Conservation (phyloP, 2,888 invertebrate genomes). For the Pherbina coryleti region DNA sequence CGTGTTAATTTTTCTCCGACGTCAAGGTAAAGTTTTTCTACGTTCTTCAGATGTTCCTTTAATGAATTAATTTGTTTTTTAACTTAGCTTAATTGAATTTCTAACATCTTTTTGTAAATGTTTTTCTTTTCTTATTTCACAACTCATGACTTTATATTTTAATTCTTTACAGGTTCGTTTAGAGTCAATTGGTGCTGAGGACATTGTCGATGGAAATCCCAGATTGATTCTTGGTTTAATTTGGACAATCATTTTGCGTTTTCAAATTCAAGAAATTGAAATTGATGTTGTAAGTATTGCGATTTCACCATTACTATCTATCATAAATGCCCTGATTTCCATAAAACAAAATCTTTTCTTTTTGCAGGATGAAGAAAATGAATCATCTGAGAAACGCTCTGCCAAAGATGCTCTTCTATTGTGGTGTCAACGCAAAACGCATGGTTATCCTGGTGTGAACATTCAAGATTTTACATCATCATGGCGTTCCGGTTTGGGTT, state of each 20-base stretch:
- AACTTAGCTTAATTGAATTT: no score
- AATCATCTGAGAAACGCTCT: conserved; percentile 97
- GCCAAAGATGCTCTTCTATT: conserved; percentile 97
- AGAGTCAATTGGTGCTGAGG: conserved; percentile 99
- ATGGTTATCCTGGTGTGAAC: conserved; percentile 90
- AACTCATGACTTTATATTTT: neutral
- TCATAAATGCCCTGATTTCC: neutral
- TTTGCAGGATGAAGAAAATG: conserved; percentile 90
- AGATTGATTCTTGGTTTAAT: conserved; percentile 96
- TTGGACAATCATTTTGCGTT: conserved; percentile 98
- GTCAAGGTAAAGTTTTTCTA: no score
- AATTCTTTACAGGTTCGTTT: conserved; percentile 80
- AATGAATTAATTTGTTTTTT: no score
- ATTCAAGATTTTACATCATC: conserved; percentile 92
- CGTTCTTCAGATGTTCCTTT: no score
- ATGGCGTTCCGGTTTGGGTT: conserved; percentile 96
- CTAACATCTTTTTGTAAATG: neutral
- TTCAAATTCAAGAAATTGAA: conserved; percentile 99
- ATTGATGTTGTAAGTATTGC: conserved; percentile 88
- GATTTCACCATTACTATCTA: neutral
- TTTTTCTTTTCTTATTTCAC: neutral
- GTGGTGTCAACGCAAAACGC: conserved; percentile 99
- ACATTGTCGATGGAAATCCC: conserved; percentile 98
- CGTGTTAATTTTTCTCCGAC: no score
- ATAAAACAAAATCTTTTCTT: conserved; percentile 28